Evolutionary conservation across 2,888 invertebrate species (phyloP).

Genomic region (Ecliptopera silaceata): DNA sequence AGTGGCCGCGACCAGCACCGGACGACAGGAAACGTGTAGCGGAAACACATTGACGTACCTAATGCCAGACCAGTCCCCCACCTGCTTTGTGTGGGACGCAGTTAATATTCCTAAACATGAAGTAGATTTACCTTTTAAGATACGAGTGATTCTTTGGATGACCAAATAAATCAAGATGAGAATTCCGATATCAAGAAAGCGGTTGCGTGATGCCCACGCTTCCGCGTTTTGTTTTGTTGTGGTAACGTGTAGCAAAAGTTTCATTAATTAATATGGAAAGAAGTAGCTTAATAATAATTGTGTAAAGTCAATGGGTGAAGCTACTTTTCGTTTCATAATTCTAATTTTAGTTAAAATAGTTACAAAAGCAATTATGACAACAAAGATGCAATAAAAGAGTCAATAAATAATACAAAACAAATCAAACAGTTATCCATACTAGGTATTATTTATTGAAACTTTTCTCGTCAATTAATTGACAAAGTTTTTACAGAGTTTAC

Average conservation of each 20-base stretch:
- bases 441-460: too few species aligned
- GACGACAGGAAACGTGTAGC: constrained; percentile 41
- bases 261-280: constrained; percentile 8
- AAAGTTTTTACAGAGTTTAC: too few species aligned
- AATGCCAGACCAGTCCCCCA: constrained; percentile 30
- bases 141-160: constrained; percentile 10
- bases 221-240: constrained; percentile 22
- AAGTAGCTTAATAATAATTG: too few species aligned
- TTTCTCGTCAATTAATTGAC: too few species aligned
- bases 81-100: constrained; percentile 31
- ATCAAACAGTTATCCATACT: too few species aligned
- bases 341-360: too few species aligned
- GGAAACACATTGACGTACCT: constrained; percentile 39
- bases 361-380: too few species aligned
- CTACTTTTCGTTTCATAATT: too few species aligned
- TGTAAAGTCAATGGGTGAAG: too few species aligned
- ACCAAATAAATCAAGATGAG: constrained; percentile 25
- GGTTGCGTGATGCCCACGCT: constrained; percentile 30
- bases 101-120: constrained; percentile 29
- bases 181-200: constrained; percentile 22
- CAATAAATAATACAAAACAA: too few species aligned
- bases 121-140: constrained; percentile 16
- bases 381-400: too few species aligned
- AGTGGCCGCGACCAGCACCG: constrained; percentile 39
- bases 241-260: constrained; percentile 3